Conservation (phyloP, 2,113 vertebrate genomes). For the Seriola dumerili region DNA sequence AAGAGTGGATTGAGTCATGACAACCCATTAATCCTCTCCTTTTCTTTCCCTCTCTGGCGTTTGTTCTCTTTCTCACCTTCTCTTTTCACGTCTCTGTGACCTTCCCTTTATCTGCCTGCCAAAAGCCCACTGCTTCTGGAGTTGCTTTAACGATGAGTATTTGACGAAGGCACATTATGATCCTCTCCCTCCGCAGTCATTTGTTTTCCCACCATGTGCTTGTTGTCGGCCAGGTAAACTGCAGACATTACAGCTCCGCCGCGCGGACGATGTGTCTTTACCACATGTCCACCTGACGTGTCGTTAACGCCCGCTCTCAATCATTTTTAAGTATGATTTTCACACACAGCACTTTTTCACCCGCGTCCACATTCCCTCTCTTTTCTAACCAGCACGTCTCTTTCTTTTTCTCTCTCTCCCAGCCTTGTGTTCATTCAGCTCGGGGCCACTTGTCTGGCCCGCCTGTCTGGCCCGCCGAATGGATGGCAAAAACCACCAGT, state of each 20-base stretch:
- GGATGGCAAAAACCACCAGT: slow-evolving; percentile 60
- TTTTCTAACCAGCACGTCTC: background rate
- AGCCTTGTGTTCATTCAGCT: slow-evolving; percentile 50
- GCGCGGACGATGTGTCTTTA: slow-evolving; percentile 28
- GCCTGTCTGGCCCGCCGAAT: slow-evolving; percentile 59
- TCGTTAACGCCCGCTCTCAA: slow-evolving; percentile 30
- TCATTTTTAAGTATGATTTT: slow-evolving; percentile 60
- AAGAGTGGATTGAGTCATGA: slow-evolving; percentile 67
- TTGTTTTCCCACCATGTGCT: slow-evolving; percentile 62
- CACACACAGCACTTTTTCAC: slow-evolving; percentile 27
- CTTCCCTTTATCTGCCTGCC: slow-evolving; percentile 61
- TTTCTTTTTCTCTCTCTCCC: slow-evolving; percentile 12
- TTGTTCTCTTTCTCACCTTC: slow-evolving; percentile 54
- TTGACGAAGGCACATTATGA: slow-evolving; percentile 55
- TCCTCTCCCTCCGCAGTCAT: slow-evolving; percentile 63
- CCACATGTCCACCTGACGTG: slow-evolving; percentile 48
- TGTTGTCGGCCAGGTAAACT: slow-evolving; percentile 57
- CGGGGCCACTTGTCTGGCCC: slow-evolving; percentile 30
- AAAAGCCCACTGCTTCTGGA: slow-evolving; percentile 51
- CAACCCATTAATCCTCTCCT: slow-evolving; percentile 61
- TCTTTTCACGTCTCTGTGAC: slow-evolving; percentile 57
- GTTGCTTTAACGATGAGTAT: slow-evolving; percentile 40
- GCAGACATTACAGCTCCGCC: slow-evolving; percentile 48
- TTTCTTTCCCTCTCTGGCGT: slow-evolving; percentile 35
- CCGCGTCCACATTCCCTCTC: slow-evolving; percentile 3